Evolutionary conservation across 2,797 vertebrate species (phyloP), one percentile per base, ranked within the genome.

Genomic region (Nannoperca australis): DNA sequence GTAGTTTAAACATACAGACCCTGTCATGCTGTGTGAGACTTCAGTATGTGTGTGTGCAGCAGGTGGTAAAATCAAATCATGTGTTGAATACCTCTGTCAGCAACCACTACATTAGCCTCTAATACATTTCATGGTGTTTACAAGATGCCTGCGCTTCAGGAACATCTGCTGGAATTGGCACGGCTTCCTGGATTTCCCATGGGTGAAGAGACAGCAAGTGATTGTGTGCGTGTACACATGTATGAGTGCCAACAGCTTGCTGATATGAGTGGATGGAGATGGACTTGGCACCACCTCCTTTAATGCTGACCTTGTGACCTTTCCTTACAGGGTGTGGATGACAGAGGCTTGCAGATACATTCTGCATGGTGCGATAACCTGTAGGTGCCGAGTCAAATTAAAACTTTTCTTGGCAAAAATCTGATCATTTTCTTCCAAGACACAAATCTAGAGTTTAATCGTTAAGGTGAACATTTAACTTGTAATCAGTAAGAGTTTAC

Each of bases 161-260:
- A 94, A 95, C 94, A 94, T 94, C 93, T 95, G 92, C 78, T 89
- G 83, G 73, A 89, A 81, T 92, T 95, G 94, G 94, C 93, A 90
- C 30, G 59, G 64, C 36, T 78, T 78, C 75, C 76, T 86, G 80
- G 77, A 88, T 92, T 88, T 91, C 91, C 90, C 90, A 77, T 78
- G 82, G 78, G 88, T 84, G 65, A 92, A 88, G 86, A 91, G 50
- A 91, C 85, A 86, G 84, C 85, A 72, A 88, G 84, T 66, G 68
- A 78, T 90, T 92, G 83, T 79, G 70, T 61, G 70, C 10, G 49
- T 12, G 27, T 20, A 49, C 11, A 22, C 50, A 27, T 82, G 85
- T 74, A 30, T 75, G 59, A 73, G 86, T 84, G 88, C 82, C 91
- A 93, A 76, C 83, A 88, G 91, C 74, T 86, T 82, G 83, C 82